These are phyloP conservation scores for Caenorhabditis zanzibari DNA, from an alignment of 2,888 invertebrate genomes.

Conservation along the genomic window DNA sequence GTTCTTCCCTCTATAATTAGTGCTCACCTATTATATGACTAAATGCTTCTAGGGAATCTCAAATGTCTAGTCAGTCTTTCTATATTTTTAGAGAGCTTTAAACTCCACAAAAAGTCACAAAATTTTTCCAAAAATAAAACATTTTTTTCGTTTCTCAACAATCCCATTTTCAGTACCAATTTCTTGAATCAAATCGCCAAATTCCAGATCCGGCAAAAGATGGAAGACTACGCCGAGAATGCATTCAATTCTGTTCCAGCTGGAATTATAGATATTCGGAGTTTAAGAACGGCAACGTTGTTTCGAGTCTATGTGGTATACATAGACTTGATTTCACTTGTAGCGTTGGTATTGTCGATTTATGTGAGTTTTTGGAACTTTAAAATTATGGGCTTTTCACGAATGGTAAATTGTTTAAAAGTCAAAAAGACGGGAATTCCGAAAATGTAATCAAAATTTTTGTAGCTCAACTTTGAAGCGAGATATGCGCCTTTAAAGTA, in stretches of 20 bases:
- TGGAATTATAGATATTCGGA: slow-evolving; percentile 13
- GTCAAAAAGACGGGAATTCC: background rate
- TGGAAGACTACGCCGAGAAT: slow-evolving; percentile 46
- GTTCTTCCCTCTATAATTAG: too few species aligned
- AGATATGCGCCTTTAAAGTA: too few species aligned
- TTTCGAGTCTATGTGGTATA: slow-evolving; percentile 51
- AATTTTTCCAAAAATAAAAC: too few species aligned
- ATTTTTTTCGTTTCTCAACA: too few species aligned
- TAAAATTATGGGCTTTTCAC: too few species aligned
- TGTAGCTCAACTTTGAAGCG: background rate
- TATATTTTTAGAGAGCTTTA: too few species aligned
- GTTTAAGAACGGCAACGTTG: slow-evolving; percentile 34
- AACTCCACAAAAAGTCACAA: too few species aligned
- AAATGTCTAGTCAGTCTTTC: too few species aligned
- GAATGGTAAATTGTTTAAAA: too few species aligned
- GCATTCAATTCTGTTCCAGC: slow-evolving; percentile 17
- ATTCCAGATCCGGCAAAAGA: background rate
- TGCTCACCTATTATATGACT: too few species aligned
- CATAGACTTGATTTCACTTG: slow-evolving; percentile 29
- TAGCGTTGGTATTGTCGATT: slow-evolving; percentile 37
- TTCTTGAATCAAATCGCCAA: background rate
- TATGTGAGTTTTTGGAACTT: slow-evolving; percentile 30
- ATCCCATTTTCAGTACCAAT: background rate
- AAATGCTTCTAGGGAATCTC: too few species aligned
- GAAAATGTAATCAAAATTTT: background rate